Percentiles rank a stretch among this genome's conserved stretches.
Evolutionary conservation across 2,888 invertebrate genomes (phyloP).

Genomic region (Psococerastis gibbosa): DNA sequence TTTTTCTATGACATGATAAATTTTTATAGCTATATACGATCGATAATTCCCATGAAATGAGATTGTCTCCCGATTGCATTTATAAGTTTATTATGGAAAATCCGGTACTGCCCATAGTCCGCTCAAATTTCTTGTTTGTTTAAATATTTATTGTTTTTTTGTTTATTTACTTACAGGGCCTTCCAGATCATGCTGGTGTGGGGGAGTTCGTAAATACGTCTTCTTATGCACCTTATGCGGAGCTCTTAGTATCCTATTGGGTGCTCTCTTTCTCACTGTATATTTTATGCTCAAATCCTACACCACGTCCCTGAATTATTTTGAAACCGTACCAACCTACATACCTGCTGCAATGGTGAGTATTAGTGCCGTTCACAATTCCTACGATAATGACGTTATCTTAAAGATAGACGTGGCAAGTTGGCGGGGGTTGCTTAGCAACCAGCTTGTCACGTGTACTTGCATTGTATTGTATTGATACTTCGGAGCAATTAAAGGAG

Average conservation of each 20-base stretch:
- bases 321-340: constrained; percentile 89
- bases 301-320: constrained; percentile 52
- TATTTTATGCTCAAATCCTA: constrained; percentile 61
- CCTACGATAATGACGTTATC: too few species aligned
- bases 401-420: too few species aligned
- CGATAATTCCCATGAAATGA: too few species aligned
- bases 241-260: constrained; percentile 53
- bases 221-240: constrained; percentile 70
- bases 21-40: too few species aligned
- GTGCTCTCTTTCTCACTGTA: constrained; percentile 56
- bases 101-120: too few species aligned
- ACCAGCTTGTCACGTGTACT: not conserved
- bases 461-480: constrained; percentile 8
- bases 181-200: constrained; percentile 25
- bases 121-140: too few species aligned
- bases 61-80: too few species aligned
- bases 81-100: too few species aligned
- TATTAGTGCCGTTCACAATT: too few species aligned
- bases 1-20: too few species aligned
- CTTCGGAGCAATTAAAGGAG: not conserved
- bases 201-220: constrained; percentile 53
- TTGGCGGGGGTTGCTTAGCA: too few species aligned
- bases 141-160: too few species aligned
- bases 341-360: constrained; percentile 80
- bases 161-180: constrained; percentile 24